These are phyloP conservation scores for Agrotis ipsilon DNA, from an alignment of 2,888 invertebrate genomes.

Conservation along the genomic window DNA sequence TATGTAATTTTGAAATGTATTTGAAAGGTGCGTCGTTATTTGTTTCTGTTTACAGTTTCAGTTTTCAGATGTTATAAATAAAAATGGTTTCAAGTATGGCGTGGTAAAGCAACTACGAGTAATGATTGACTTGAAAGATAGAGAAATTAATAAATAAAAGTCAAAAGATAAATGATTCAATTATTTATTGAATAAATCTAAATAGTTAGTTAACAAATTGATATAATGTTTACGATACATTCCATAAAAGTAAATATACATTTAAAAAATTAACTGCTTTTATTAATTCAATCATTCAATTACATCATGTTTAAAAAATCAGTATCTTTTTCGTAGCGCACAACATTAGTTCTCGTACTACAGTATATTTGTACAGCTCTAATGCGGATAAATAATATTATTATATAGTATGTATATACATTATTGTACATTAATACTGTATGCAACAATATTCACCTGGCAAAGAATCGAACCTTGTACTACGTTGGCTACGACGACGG, in stretches of 20 bases:
- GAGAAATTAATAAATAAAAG: constrained; percentile 2
- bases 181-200: background rate
- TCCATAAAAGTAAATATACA: background rate
- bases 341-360: background rate
- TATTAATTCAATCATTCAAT: background rate
- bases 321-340: constrained; percentile 7
- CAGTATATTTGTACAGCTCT: background rate
- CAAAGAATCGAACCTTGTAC: constrained; percentile 23
- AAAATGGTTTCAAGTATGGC: background rate
- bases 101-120: background rate
- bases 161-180: background rate
- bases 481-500: constrained; percentile 51
- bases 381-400: constrained; percentile 6
- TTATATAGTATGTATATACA: background rate
- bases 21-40: constrained; percentile 2
- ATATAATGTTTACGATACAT: background rate
- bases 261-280: background rate
- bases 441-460: constrained; percentile 11
- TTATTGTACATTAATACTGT: background rate
- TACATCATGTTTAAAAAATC: background rate
- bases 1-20: constrained; percentile 10
- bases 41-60: background rate
- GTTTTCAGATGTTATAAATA: background rate
- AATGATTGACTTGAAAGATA: background rate
- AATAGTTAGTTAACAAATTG: background rate